Evolutionary conservation across 2,888 invertebrate species (phyloP), one percentile per base, ranked within the genome.

Genomic region (Mamestra brassicae): DNA sequence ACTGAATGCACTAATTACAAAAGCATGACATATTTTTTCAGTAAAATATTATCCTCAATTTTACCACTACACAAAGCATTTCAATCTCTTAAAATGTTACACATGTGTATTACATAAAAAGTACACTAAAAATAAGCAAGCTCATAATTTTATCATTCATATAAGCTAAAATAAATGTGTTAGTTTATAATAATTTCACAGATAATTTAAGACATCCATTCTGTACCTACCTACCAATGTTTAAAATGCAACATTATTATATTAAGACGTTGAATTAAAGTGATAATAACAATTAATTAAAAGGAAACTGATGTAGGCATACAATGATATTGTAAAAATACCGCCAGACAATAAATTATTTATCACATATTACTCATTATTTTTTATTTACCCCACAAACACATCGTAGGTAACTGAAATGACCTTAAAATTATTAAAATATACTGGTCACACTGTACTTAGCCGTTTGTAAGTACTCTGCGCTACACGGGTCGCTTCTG

Each of bases 331-430:
- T 96, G 96, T 96, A 96, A 95, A 94, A 94, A 95, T 96, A 96
- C 93, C 91, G 96, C 95, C 94, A 95, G 97, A 97, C 97, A 97
- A 97, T 97, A 97, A 97, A 97, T 96, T 97, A 97, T 96, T 97
- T 96, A 97, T 96, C 97, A 96, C 95, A 95, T 95, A 96, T 94
- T 94, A 94, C 78, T 47, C 0, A 66, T 67, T 71, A 3, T 75
- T 62, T 81, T 86, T 87, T 85, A 83, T 81, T 82, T 87, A 45
- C 8, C 45, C 26, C 26, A 26, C 26, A 26, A 26, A 26, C 7
- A 45, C 4, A 1, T 45, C 6, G 7, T 45, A 4, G 8, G 4
- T 11, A 47, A 13, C 3, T 47, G 4, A 47, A 45, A 45, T 10
- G 7, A 11, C 11, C 13, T 11, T 0, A 45, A 42, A 0, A 36